phyloP scores from a whole-genome alignment of 2,113 vertebrate genomes.

The Eurypyga helias region DNA sequence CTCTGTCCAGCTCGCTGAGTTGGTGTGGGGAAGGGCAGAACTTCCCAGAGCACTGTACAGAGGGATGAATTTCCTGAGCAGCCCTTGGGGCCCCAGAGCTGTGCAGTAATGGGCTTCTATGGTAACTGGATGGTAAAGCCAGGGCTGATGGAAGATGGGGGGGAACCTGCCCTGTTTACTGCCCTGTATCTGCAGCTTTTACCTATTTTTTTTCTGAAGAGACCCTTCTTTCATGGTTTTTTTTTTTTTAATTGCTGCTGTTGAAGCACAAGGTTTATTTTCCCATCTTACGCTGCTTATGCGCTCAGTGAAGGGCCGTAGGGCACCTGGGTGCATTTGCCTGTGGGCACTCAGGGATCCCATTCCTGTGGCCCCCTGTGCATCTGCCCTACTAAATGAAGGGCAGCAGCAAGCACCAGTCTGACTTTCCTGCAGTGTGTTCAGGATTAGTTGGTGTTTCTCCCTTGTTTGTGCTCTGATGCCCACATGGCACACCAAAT shows the following conservation, averaged over 20 bases:
- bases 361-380: neutral
- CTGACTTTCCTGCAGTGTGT: accelerated
- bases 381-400: accelerated
- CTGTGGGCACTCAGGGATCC: accelerated
- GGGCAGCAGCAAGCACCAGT: neutral
- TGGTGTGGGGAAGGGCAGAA: neutral
- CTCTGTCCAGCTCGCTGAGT: no score
- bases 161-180: neutral
- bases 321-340: neutral
- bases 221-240: neutral
- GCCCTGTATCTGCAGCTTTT: neutral
- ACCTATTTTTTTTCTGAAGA: neutral
- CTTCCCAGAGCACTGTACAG: accelerated
- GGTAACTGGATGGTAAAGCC: neutral
- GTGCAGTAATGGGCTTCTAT: neutral
- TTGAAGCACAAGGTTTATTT: neutral
- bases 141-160: neutral
- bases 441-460: neutral
- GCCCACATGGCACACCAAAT: neutral
- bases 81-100: neutral
- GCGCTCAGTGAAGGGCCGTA: accelerated
- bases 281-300: neutral
- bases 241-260: accelerated
- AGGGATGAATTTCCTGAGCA: neutral
- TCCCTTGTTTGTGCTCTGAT: neutral